Evolutionary conservation across 37 sponge, comb jelly and placozoan genomes (phyloP).

Genomic region (Geodia barretti): DNA sequence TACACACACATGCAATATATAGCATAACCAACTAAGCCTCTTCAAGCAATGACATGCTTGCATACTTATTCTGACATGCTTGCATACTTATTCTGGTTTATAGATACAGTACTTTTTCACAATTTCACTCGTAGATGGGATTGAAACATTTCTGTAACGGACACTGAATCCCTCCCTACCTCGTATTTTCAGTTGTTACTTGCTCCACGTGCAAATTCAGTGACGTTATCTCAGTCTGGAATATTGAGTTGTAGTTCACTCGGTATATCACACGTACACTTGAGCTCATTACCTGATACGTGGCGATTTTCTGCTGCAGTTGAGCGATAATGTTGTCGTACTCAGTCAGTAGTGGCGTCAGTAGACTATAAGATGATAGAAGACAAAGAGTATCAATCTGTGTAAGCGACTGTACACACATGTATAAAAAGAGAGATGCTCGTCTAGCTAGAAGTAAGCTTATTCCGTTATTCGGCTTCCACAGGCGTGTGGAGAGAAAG

Average conservation of each 20-base stretch:
- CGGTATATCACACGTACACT: too few species aligned
- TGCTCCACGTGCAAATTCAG: slow-evolving; percentile 40
- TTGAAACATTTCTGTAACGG: too few species aligned
- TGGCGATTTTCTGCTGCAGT: slow-evolving; percentile 38
- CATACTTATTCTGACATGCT: neutral
- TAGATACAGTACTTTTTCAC: too few species aligned
- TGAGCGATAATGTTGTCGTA: slow-evolving; percentile 67
- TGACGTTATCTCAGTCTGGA: slow-evolving; percentile 53
- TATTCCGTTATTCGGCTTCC: too few species aligned
- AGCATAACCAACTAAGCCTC: neutral
- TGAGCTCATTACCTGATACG: slow-evolving; percentile 47
- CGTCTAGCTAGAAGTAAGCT: too few species aligned
- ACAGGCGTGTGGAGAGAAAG: too few species aligned
- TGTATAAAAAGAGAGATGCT: neutral
- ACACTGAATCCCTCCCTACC: too few species aligned
- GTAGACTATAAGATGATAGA: slow-evolving; percentile 22
- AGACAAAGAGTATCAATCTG: neutral
- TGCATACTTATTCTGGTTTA: neutral
- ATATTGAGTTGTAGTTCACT: too few species aligned
- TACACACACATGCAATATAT: neutral
- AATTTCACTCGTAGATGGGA: too few species aligned
- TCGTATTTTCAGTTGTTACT: slow-evolving; percentile 60
- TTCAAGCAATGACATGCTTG: neutral
- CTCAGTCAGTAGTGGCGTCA: slow-evolving; percentile 70
- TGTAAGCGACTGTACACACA: neutral